Percentiles rank a stretch among this genome's conserved stretches.
These are phyloP conservation scores for Botia almorhae DNA, from an alignment of 2,797 vertebrate species.

Conservation along the genomic window DNA sequence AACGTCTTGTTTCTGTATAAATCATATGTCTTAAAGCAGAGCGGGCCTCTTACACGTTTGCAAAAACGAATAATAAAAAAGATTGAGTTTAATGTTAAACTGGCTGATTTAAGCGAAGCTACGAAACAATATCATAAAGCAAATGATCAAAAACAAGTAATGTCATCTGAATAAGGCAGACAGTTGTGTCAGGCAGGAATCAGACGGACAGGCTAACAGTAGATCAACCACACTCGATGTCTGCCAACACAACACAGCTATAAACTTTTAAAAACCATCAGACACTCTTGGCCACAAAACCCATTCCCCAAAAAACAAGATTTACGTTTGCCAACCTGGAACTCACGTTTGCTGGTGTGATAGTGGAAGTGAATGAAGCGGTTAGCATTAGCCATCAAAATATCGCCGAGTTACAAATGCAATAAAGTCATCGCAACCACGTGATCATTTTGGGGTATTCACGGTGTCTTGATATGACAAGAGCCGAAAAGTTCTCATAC, in stretches of 20 bases:
- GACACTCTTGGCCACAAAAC: not conserved
- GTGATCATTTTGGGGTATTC: accelerated
- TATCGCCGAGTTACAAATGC: not conserved
- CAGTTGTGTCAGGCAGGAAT: not conserved
- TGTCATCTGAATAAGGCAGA: too few species aligned
- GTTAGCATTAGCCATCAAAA: slow-evolving; percentile 38
- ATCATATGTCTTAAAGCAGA: not conserved
- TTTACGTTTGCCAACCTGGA: not conserved
- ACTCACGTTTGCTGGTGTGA: slow-evolving; percentile 7
- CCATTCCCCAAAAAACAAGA: not conserved
- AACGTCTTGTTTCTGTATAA: not conserved
- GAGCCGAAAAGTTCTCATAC: not conserved
- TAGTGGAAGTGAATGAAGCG: not conserved
- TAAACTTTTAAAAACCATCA: not conserved
- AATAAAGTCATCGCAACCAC: not conserved
- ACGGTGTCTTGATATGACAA: not conserved
- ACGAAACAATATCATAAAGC: not conserved
- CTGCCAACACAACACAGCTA: not conserved
- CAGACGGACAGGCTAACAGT: not conserved
- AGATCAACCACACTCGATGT: too few species aligned
- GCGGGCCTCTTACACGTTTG: not conserved
- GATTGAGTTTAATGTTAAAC: not conserved
- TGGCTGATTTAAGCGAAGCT: not conserved
- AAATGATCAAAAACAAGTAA: not conserved
- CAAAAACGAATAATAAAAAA: not conserved